Base-by-base conservation (phyloP, 2,888 invertebrate genomes). In the Drosophila putrida region DNA sequence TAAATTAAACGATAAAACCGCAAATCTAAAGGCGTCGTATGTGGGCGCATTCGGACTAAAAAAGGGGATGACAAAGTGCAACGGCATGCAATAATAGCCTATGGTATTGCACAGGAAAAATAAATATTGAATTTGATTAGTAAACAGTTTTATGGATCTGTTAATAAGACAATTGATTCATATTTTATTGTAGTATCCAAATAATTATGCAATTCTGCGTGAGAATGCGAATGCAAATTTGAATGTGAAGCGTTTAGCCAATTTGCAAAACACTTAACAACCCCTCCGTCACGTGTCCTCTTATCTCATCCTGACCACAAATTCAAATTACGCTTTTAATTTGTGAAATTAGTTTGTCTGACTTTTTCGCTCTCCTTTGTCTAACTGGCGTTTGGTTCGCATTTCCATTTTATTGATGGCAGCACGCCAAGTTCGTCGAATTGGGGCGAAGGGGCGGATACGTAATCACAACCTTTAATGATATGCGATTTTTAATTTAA, bases 301-400 rank as follows among this genome's bases (percentile, higher is more conserved):
- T 11, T 27, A 6, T n/a, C 54, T 20, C 31, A 31, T 31, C 8
- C 31, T 31, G 44, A 49, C 74, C 57, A 64, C 76, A 69, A 75
- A 75, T 85, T 78, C 46, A 69, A 83, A 83, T 86, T 71, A 77
- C 81, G 83, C 86, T 70, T 79, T 79, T 81, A 81, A 86, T 86
- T 81, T 81, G 72, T 78, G 53, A 82, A 85, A 75, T 78, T 77
- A 64, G 78, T 77, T 78, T 86, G 69, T 77, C 64, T 62, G 66
- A 58, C 35, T 44, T 55, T 53, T 38, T 50, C 9, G 62, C 35
- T 51, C 54, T 62, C 63, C 58, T 79, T 83, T 85, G 78, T 82
- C 78, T 78, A 82, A 80, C 77, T 81, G 84, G 57, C 80, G 83
- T 79, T 75, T 66, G 54, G 49, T 77, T 81, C 69, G 67, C 76